phyloP scores from a whole-genome alignment of 1,140 invertebrate genomes.

The Leucophenga varia region DNA sequence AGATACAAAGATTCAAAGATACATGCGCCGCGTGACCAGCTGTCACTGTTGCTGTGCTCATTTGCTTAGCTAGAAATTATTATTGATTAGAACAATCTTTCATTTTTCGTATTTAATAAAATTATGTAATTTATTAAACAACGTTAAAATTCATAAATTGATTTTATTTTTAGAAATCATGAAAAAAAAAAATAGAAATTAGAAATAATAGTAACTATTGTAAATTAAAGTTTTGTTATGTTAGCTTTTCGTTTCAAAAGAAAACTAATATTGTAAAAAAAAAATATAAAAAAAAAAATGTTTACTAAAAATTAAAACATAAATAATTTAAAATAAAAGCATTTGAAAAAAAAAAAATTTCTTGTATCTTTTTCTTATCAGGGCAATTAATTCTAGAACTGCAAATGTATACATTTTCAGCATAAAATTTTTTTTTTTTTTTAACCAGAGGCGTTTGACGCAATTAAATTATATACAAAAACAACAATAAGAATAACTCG shows the following conservation, averaged over 20 bases:
- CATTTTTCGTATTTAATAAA: slow-evolving; percentile 25
- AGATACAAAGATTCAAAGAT: slow-evolving; percentile 9
- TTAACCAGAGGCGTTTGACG: too few species aligned
- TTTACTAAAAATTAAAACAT: slow-evolving; percentile 31
- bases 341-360: slow-evolving; percentile 18
- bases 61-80: slow-evolving; percentile 30
- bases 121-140: slow-evolving; percentile 29
- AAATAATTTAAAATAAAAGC: slow-evolving; percentile 12
- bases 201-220: slow-evolving; percentile 24
- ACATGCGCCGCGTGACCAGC: slow-evolving; percentile 11
- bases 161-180: background rate
- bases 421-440: too few species aligned
- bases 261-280: slow-evolving; percentile 5
- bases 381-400: too few species aligned
- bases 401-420: too few species aligned
- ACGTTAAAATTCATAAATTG: slow-evolving; percentile 1
- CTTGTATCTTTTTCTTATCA: slow-evolving; percentile 16
- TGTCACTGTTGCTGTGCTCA: slow-evolving; percentile 17
- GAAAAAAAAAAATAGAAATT: slow-evolving; percentile 11
- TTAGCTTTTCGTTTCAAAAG: slow-evolving; percentile 35
- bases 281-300: slow-evolving; percentile 18
- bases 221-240: slow-evolving; percentile 50
- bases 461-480: too few species aligned
- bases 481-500: too few species aligned
- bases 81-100: slow-evolving; percentile 35